phyloP scores from a whole-genome alignment of 2,888 invertebrate genomes.

The Scotopteryx bipunctaria region DNA sequence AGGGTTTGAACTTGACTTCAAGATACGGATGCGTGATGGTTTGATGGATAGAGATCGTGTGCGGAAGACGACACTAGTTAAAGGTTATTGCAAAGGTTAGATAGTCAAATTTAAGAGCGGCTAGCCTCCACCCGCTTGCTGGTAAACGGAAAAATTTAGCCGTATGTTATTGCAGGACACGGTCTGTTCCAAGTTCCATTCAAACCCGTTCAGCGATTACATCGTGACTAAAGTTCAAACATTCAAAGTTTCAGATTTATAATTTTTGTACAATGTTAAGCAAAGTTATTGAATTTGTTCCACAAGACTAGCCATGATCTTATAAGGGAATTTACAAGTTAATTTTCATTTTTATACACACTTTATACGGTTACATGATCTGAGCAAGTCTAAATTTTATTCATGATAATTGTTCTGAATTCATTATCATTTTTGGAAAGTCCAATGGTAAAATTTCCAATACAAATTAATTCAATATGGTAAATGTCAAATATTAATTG shows the following conservation, averaged over 20 bases:
- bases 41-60: slow-evolving; percentile 34
- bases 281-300: not conserved
- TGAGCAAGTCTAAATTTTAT: not conserved
- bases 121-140: no score
- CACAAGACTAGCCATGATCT: no score
- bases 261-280: not conserved
- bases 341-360: no score
- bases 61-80: slow-evolving; percentile 30
- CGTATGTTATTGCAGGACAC: no score
- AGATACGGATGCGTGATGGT: slow-evolving; percentile 24
- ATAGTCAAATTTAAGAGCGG: not conserved
- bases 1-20: slow-evolving; percentile 43
- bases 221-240: no score
- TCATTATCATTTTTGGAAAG: slow-evolving; percentile 5
- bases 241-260: no score
- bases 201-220: no score
- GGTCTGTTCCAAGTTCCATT: no score
- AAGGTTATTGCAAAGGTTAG: slow-evolving; percentile 22
- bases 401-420: not conserved
- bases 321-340: no score
- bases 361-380: no score
- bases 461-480: slow-evolving; percentile 8
- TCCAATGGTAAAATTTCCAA: not conserved
- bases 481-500: slow-evolving; percentile 21
- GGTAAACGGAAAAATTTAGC: no score